Evolutionary conservation across 1,140 invertebrate species (phyloP), one percentile per base, ranked within the genome.

Genomic region (Psix sp.): DNA sequence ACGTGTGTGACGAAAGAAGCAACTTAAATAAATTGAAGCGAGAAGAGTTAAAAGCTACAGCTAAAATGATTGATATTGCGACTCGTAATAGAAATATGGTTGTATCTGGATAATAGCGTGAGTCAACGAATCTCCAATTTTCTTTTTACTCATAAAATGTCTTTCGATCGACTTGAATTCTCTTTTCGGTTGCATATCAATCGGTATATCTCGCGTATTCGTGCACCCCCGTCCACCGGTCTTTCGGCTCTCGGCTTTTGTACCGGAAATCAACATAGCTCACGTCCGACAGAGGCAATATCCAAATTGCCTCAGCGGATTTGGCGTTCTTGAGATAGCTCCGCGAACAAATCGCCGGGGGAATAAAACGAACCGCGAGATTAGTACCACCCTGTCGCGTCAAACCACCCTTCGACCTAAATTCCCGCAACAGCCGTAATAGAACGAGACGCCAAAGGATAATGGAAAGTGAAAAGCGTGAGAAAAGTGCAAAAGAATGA

Each of bases 291-390:
- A 68, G 67, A 74, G 71, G 78, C 73, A 81, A 82, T 82, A 82
- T 82, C 76, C 76, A 81, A 82, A 82, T 80, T 82, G 79, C 77
- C 77, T 79, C 68, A 43, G 67, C 65, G 73, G 75, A 78, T 81
- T 80, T 81, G 70, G 72, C 70, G 76, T 75, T 79, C 46, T 67
- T 65, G 67, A 74, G 62, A 74, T 76, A 76, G 70, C 71, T 74
- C 49, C 71, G 56, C 59, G 60, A 73, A 78, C 77, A 80, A 81
- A 82, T 81, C 76, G 60, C 65, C 70, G 56, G 42, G 74, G 74
- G 78, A 80, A 79, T 78, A 76, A 79, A 80, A 80, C 76, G 72
- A 78, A 73, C 71, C 79, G 78, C 76, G 68, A 75, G 72, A 82
- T 81, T 82, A 80, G 80, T 43, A 60, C 62, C 57, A 14, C 46